Conservation (phyloP, 1,140 invertebrate genomes). For the Holotrichia oblita region DNA sequence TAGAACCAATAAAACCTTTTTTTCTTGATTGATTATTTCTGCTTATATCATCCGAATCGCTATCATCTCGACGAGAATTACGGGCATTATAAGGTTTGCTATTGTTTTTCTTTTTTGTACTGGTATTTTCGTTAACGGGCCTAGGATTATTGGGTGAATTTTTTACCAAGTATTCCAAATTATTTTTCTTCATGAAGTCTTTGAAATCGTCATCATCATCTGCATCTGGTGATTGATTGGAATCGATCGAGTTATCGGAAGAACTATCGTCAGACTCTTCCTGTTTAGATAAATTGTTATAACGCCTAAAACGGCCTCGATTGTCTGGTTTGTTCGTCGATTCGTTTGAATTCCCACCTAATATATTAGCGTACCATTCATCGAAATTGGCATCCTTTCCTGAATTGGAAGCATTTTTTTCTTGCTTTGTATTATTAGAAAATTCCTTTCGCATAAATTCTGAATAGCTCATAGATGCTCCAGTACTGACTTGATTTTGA, state of each 20-base stretch:
- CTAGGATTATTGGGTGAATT: not conserved
- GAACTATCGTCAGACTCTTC: not conserved
- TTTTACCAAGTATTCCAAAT: constrained; percentile 16
- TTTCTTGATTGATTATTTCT: not conserved
- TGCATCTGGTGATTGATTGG: not conserved
- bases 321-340: not conserved
- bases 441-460: not conserved
- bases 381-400: not conserved
- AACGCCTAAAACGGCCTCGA: not conserved
- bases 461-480: no score
- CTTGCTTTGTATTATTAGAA: not conserved
- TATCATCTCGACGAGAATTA: not conserved
- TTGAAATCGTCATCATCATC: constrained; percentile 14
- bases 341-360: not conserved
- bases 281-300: not conserved
- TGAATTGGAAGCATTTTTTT: not conserved
- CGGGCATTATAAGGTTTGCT: not conserved
- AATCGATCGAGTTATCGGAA: not conserved
- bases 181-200: constrained; percentile 25
- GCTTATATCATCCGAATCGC: not conserved
- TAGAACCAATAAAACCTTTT: not conserved
- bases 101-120: not conserved
- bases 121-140: not conserved
- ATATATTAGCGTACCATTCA: not conserved
- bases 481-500: not conserved